Evolutionary conservation across 1,140 invertebrate genomes (phyloP).

Genomic region (Acromyrmex charruanus): DNA sequence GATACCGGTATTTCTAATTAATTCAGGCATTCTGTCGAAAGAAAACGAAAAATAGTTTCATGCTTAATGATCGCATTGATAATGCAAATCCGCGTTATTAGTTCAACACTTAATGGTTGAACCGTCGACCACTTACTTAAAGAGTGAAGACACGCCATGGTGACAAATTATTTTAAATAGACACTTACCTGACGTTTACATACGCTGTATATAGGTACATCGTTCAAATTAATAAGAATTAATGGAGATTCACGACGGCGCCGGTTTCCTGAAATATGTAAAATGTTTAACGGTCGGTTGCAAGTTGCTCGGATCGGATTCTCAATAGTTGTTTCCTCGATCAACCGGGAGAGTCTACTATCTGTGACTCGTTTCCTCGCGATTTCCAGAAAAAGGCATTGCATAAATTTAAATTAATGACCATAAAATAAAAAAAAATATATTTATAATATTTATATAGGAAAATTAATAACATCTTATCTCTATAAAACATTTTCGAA

Average conservation of each 20-base stretch:
- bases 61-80: conserved; percentile 55
- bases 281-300: neutral
- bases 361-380: neutral
- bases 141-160: neutral
- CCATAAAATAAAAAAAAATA: neutral
- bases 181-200: conserved; percentile 20
- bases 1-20: conserved; percentile 63
- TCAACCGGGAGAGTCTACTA: neutral
- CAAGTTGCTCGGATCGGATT: neutral
- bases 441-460: neutral
- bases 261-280: conserved; percentile 34
- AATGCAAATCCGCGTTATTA: conserved; percentile 37
- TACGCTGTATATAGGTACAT: neutral
- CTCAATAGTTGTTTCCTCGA: conserved; percentile 2
- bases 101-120: conserved; percentile 38
- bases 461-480: neutral
- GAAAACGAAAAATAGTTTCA: conserved; percentile 41
- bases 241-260: neutral
- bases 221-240: conserved; percentile 38
- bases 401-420: neutral
- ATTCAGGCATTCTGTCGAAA: conserved; percentile 42
- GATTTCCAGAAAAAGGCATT: neutral
- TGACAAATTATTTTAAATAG: conserved; percentile 37
- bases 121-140: neutral
- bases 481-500: neutral